A percentile compares a stretch with the other conserved stretches of the same genome.
Evolutionary conservation across 1,140 invertebrate species (phyloP).

Genomic region (Bombus sibiricus): DNA sequence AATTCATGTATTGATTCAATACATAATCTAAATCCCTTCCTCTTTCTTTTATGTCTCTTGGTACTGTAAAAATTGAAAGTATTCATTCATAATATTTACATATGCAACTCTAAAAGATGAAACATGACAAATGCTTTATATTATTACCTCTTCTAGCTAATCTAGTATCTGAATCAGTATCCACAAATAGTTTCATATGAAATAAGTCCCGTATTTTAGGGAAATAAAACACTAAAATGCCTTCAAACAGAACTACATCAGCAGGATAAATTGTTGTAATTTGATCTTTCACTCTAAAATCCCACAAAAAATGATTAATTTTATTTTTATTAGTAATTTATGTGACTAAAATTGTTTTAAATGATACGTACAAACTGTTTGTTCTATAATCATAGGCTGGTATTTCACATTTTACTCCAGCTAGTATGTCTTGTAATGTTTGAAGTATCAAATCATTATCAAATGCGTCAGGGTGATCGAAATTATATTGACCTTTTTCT

Average conservation of each 20-base stretch:
- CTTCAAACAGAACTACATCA: slow-evolving; percentile 98
- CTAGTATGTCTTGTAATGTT: slow-evolving; percentile 91
- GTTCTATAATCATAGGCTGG: slow-evolving; percentile 95
- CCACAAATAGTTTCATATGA: slow-evolving; percentile 99
- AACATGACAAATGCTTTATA: background rate
- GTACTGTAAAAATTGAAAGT: slow-evolving; percentile 85
- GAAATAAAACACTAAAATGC: slow-evolving; percentile 99
- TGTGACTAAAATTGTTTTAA: background rate
- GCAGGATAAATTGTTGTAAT: slow-evolving; percentile 96
- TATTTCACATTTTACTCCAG: slow-evolving; percentile 93
- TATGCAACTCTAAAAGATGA: background rate
- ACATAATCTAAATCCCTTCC: slow-evolving; percentile 97
- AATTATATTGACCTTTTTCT: slow-evolving; percentile 96
- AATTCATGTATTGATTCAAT: slow-evolving; percentile 97
- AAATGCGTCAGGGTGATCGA: slow-evolving; percentile 98
- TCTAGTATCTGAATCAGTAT: slow-evolving; percentile 98
- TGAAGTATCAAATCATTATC: slow-evolving; percentile 92
- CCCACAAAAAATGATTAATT: background rate
- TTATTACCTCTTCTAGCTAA: slow-evolving; percentile 94
- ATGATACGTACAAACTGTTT: slow-evolving; percentile 88
- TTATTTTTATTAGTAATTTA: background rate
- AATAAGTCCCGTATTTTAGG: slow-evolving; percentile 96
- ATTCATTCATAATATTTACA: background rate
- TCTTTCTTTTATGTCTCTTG: slow-evolving; percentile 96
- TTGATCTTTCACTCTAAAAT: slow-evolving; percentile 86